Percentiles rank a stretch among this genome's conserved stretches.
phyloP scores from a whole-genome alignment of 2,888 invertebrate genomes.

The Drosophila paranaensis region DNA sequence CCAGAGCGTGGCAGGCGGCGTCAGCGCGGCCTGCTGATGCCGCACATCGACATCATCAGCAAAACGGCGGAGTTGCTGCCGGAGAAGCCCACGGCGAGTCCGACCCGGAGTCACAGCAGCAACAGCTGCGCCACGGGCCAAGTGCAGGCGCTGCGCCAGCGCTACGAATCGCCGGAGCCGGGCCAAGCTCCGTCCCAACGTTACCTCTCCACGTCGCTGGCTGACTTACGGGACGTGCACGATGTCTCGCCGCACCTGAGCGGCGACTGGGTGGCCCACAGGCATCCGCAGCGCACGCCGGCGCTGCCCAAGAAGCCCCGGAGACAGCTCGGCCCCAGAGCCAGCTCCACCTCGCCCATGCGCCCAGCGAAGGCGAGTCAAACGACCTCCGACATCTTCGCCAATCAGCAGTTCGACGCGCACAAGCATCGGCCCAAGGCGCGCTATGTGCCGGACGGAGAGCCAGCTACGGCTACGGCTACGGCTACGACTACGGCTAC shows the following conservation, averaged over 20 bases:
- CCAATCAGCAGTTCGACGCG: conserved; percentile 90
- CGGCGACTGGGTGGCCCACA: conserved; percentile 93
- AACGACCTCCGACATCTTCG: conserved; percentile 85
- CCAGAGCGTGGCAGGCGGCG: conserved; percentile 85
- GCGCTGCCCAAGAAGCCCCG: conserved; percentile 74
- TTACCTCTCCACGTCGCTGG: conserved; percentile 91
- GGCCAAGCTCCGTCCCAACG: conserved; percentile 21
- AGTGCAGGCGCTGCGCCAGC: conserved; percentile 89
- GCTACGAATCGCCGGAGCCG: conserved; percentile 86
- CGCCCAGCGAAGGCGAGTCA: conserved; percentile 83
- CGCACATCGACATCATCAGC: conserved; percentile 95
- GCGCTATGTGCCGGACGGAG: conserved; percentile 89
- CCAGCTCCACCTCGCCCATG: conserved; percentile 85
- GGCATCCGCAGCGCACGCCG: conserved; percentile 86
- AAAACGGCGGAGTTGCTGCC: conserved; percentile 89
- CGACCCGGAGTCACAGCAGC: conserved; percentile 72
- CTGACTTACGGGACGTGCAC: conserved; percentile 90
- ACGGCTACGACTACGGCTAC: conserved; percentile 85
- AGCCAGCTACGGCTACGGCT: conserved; percentile 65
- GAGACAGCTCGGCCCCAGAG: conserved; percentile 80
- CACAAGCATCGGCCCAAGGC: conserved; percentile 90
- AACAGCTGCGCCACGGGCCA: conserved; percentile 87
- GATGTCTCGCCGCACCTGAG: conserved; percentile 92
- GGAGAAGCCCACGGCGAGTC: conserved; percentile 47
- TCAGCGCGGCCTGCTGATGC: conserved; percentile 89